These are phyloP conservation scores for Porites rus DNA, from an alignment of 92 coral and sea anemone species.

Conservation along the genomic window DNA sequence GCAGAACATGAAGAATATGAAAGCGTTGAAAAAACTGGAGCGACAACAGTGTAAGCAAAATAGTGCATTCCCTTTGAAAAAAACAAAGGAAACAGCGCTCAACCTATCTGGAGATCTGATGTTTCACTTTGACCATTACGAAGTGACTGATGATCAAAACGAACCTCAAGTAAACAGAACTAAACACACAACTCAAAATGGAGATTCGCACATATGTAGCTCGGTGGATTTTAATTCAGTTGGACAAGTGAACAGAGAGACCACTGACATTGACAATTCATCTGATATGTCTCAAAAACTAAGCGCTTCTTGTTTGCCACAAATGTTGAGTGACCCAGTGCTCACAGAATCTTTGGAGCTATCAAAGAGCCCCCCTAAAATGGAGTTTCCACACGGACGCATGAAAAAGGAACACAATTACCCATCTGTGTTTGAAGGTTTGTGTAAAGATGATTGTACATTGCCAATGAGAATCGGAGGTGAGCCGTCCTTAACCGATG, in stretches of 20 bases:
- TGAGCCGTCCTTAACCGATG: neutral
- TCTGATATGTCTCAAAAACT: neutral
- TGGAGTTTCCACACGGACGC: neutral
- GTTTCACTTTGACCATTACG: neutral
- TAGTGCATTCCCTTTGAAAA: neutral
- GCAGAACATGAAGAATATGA: constrained; percentile 14
- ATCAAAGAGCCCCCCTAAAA: neutral
- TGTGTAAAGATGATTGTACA: neutral
- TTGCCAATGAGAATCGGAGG: neutral
- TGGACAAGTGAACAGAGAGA: neutral
- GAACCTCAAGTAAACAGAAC: neutral
- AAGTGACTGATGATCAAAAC: neutral
- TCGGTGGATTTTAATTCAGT: neutral
- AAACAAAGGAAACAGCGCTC: neutral
- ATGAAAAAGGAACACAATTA: neutral
- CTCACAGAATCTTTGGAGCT: neutral
- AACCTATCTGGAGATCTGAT: constrained; percentile 8
- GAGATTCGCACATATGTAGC: neutral
- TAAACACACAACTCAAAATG: neutral
- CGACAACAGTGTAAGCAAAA: constrained; percentile 11
- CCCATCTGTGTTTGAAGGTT: neutral
- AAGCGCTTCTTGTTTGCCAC: neutral
- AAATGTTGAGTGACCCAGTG: neutral
- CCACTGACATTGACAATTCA: neutral
- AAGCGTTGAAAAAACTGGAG: constrained; percentile 32